A percentile compares a stretch with the other conserved stretches of the same genome.
Conservation (phyloP, 2,797 vertebrate genomes). For the Thalassophryne amazonica region DNA sequence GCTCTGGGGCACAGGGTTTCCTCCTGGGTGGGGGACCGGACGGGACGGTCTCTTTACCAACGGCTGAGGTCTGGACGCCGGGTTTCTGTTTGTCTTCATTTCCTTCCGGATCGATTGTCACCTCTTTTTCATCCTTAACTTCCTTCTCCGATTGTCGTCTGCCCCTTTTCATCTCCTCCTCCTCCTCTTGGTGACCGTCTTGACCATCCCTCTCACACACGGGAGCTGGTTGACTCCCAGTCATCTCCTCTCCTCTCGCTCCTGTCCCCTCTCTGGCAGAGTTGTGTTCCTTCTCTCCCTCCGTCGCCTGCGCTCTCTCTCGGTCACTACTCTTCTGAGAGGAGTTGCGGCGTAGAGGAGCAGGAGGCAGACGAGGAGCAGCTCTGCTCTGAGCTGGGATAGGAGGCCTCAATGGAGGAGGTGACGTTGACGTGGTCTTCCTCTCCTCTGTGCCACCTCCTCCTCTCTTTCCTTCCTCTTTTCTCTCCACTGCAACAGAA, state of each 20-base stretch:
- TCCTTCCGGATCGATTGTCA: conserved; percentile 15
- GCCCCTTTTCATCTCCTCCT: conserved; percentile 9
- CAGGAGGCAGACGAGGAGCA: conserved; percentile 52
- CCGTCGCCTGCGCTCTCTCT: conserved; percentile 34
- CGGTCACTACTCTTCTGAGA: conserved; percentile 32
- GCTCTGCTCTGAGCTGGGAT: conserved; percentile 38
- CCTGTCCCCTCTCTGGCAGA: conserved; percentile 16
- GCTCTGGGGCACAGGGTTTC: conserved; percentile 66
- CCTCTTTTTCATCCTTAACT: conserved; percentile 23
- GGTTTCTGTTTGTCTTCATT: conserved; percentile 26
- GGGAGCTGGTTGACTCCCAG: conserved; percentile 25
- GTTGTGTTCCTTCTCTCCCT: conserved; percentile 50
- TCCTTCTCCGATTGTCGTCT: background rate
- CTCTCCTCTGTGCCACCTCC: conserved; percentile 36
- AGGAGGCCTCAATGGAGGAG: conserved; percentile 48
- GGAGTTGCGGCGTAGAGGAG: conserved; percentile 50
- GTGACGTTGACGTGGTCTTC: conserved; percentile 40
- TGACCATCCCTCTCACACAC: conserved; percentile 1
- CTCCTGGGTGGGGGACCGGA: conserved; percentile 89
- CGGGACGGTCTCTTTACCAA: conserved; percentile 36
- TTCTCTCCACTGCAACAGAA: conserved; percentile 36
- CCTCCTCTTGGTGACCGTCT: conserved; percentile 5
- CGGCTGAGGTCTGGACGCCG: background rate
- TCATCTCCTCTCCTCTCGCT: conserved; percentile 22
- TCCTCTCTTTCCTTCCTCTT: conserved; percentile 42